These are phyloP conservation scores for Mormyrus hasselquistii DNA, from an alignment of 2,797 vertebrate species.

Conservation along the genomic window DNA sequence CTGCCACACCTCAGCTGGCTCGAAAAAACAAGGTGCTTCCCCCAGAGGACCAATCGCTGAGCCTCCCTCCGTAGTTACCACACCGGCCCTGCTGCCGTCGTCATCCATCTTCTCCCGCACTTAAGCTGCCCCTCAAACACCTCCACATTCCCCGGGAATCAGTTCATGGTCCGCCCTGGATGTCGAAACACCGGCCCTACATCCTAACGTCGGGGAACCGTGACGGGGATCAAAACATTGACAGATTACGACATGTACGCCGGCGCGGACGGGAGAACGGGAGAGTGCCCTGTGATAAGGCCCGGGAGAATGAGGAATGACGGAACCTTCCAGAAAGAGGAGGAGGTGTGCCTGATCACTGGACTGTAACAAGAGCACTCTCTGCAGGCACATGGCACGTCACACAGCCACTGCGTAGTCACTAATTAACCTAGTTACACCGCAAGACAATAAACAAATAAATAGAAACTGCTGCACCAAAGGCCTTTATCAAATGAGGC, in stretches of 20 bases:
- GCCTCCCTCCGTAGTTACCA: slow-evolving; percentile 23
- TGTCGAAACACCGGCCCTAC: not conserved
- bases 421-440: not conserved
- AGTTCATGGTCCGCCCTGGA: not conserved
- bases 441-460: not conserved
- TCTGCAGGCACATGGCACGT: not conserved
- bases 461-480: not conserved
- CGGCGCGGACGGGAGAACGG: not conserved
- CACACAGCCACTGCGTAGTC: not conserved
- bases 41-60: slow-evolving; percentile 23
- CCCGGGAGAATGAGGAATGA: not conserved
- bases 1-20: not conserved
- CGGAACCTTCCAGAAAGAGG: not conserved
- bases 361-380: not conserved
- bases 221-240: not conserved
- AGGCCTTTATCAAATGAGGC: not conserved
- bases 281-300: not conserved
- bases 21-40: slow-evolving; percentile 21
- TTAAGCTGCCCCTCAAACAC: not conserved
- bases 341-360: not conserved
- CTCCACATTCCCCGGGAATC: not conserved
- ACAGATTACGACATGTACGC: not conserved
- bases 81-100: slow-evolving; percentile 26
- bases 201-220: not conserved
- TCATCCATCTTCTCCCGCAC: slow-evolving; percentile 26